Percentiles rank a stretch among this genome's conserved stretches.
Evolutionary conservation across 1,140 invertebrate species (phyloP).

Genomic region (Drosophila lowei): DNA sequence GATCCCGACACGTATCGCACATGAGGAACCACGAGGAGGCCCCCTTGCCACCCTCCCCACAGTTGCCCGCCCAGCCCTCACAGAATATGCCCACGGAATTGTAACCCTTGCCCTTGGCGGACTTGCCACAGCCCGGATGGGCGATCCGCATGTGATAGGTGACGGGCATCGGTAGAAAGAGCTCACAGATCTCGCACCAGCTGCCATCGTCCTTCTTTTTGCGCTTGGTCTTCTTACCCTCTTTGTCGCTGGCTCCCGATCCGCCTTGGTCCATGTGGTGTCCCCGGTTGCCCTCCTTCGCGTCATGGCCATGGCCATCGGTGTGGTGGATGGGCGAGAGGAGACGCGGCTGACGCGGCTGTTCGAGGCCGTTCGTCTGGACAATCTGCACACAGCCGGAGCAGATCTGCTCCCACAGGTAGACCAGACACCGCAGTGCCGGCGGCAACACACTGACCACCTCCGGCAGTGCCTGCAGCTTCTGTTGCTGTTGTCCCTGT

Average conservation of each 20-base stretch:
- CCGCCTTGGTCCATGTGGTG: slow-evolving; percentile 23
- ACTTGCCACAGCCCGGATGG: slow-evolving; percentile 95
- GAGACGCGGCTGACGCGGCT: slow-evolving; percentile 53
- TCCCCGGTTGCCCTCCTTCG: slow-evolving; percentile 78
- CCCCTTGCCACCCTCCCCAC: slow-evolving; percentile 93
- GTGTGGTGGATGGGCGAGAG: slow-evolving; percentile 37
- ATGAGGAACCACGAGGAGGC: slow-evolving; percentile 95
- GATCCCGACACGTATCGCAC: slow-evolving; percentile 94
- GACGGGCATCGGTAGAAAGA: slow-evolving; percentile 88
- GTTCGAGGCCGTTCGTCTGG: slow-evolving; percentile 76
- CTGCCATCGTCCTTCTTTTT: slow-evolving; percentile 85
- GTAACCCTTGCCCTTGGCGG: slow-evolving; percentile 93
- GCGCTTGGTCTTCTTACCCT: slow-evolving; percentile 84
- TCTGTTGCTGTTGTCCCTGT: slow-evolving; percentile 34
- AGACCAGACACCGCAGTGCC: slow-evolving; percentile 91
- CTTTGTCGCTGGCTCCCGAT: slow-evolving; percentile 69
- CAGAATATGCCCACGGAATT: slow-evolving; percentile 93
- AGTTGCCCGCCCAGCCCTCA: slow-evolving; percentile 93
- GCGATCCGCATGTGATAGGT: slow-evolving; percentile 95
- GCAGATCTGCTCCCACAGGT: slow-evolving; percentile 95
- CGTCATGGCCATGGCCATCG: slow-evolving; percentile 67
- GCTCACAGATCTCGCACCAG: slow-evolving; percentile 94
- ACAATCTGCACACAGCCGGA: slow-evolving; percentile 86
- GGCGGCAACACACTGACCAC: slow-evolving; percentile 89
- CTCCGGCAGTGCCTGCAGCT: slow-evolving; percentile 75